Conservation (phyloP, 2,888 invertebrate genomes). For the Frankliniella fusca region DNA sequence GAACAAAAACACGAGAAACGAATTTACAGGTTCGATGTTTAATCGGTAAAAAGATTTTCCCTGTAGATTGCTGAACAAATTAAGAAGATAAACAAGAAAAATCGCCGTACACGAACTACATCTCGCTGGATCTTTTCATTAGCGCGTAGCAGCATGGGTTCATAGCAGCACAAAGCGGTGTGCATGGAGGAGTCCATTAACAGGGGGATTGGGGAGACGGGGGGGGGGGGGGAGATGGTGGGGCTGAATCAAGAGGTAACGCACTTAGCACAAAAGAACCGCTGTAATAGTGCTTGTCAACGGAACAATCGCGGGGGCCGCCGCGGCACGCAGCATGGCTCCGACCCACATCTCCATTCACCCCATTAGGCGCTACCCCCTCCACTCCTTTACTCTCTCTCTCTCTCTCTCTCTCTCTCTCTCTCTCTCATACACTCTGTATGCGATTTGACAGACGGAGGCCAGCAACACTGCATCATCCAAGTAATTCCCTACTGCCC, state of each 20-base stretch:
- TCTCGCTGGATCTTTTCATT: no score
- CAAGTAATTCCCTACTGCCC: no score
- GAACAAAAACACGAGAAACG: no score
- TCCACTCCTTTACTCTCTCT: background rate
- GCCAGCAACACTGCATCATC: background rate
- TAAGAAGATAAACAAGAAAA: no score
- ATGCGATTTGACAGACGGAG: background rate
- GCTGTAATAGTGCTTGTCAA: conserved; percentile 26
- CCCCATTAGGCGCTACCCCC: background rate
- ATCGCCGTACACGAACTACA: no score
- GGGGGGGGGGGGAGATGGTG: background rate
- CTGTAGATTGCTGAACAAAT: no score
- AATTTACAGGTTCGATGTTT: no score
- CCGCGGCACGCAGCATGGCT: background rate
- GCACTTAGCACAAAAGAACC: background rate
- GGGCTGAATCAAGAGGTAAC: background rate
- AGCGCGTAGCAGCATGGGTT: no score
- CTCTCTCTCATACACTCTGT: background rate
- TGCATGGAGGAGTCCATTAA: no score
- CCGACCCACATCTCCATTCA: background rate
- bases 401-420: background rate
- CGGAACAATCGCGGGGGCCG: background rate
- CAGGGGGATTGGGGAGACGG: no score
- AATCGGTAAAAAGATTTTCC: no score
- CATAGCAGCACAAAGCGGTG: no score